A percentile compares a stretch with the other conserved stretches of the same genome.
Conservation (phyloP, 2,888 invertebrate genomes). For the Trichogramma evanescens region DNA sequence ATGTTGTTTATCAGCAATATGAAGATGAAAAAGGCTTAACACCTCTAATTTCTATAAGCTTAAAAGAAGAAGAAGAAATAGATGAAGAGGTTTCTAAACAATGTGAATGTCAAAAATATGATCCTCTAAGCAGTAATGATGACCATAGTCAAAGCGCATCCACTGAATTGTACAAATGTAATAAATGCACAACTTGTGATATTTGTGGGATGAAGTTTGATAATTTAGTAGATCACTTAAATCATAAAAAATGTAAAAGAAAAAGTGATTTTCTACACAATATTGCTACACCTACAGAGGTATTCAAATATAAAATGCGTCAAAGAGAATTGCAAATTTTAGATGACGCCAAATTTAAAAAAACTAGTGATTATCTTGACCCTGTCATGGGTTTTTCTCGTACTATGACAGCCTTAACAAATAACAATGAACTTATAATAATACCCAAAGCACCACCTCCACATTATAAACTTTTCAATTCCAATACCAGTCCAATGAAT, state of each 20-base stretch:
- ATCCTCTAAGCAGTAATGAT: slow-evolving; percentile 41
- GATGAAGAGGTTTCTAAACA: slow-evolving; percentile 37
- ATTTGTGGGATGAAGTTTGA: slow-evolving; percentile 35
- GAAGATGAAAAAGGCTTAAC: slow-evolving; percentile 31
- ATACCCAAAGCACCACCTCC: slow-evolving; percentile 32
- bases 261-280: slow-evolving; percentile 37
- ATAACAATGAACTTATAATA: slow-evolving; percentile 40
- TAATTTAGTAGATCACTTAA: slow-evolving; percentile 31
- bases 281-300: slow-evolving; percentile 29
- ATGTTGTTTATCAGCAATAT: slow-evolving; percentile 36
- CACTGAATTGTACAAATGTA: slow-evolving; percentile 26
- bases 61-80: slow-evolving; percentile 35
- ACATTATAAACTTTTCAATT: neutral
- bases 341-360: slow-evolving; percentile 31
- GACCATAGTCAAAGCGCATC: slow-evolving; percentile 35
- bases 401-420: slow-evolving; percentile 35
- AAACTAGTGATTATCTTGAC: slow-evolving; percentile 34
- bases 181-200: slow-evolving; percentile 32
- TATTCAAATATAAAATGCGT: slow-evolving; percentile 38
- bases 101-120: slow-evolving; percentile 31
- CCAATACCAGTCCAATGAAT: neutral
- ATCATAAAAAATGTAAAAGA: slow-evolving; percentile 36
- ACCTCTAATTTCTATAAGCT: slow-evolving; percentile 35
- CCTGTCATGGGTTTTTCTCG: slow-evolving; percentile 31
- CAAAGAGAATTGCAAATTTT: slow-evolving; percentile 39